Percentiles rank a stretch among this genome's conserved stretches.
Conservation (phyloP, 2,888 invertebrate species). For the Melieria omissa region DNA sequence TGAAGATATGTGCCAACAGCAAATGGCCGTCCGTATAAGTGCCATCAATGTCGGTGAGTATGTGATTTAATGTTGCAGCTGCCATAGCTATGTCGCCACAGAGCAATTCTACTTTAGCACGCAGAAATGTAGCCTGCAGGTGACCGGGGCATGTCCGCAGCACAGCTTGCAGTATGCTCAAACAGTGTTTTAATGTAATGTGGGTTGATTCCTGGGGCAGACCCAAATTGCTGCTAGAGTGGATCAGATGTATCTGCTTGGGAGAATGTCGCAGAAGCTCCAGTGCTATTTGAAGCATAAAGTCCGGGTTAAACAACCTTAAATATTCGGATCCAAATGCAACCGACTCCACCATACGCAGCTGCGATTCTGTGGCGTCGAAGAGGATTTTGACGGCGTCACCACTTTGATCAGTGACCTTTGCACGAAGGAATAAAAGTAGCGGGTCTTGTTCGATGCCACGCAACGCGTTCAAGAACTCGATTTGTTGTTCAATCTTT, state of each 20-base stretch:
- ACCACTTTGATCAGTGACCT: conserved; percentile 70
- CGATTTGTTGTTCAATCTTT: conserved; percentile 73
- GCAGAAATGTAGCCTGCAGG: conserved; percentile 73
- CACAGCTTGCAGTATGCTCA: conserved; percentile 77
- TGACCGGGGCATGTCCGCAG: conserved; percentile 86
- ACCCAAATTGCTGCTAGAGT: conserved; percentile 41
- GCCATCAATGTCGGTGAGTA: conserved; percentile 80
- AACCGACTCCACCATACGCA: conserved; percentile 68
- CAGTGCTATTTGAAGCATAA: conserved; percentile 81
- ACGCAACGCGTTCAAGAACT: conserved; percentile 84
- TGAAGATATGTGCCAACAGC: conserved; percentile 85
- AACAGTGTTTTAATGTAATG: conserved; percentile 71
- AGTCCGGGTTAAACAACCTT: conserved; percentile 83
- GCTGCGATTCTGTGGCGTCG: conserved; percentile 72
- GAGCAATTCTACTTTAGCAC: conserved; percentile 84
- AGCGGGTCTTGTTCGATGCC: conserved; percentile 75
- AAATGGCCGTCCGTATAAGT: conserved; percentile 86
- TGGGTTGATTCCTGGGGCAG: conserved; percentile 67
- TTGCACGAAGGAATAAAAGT: conserved; percentile 74
- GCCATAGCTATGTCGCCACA: conserved; percentile 82
- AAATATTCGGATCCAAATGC: conserved; percentile 83
- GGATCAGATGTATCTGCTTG: conserved; percentile 68
- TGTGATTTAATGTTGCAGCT: conserved; percentile 76
- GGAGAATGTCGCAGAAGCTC: conserved; percentile 82
- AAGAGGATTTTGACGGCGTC: conserved; percentile 73